Conservation (phyloP, 2,888 invertebrate species). For the Dinocampus coccinellae region DNA sequence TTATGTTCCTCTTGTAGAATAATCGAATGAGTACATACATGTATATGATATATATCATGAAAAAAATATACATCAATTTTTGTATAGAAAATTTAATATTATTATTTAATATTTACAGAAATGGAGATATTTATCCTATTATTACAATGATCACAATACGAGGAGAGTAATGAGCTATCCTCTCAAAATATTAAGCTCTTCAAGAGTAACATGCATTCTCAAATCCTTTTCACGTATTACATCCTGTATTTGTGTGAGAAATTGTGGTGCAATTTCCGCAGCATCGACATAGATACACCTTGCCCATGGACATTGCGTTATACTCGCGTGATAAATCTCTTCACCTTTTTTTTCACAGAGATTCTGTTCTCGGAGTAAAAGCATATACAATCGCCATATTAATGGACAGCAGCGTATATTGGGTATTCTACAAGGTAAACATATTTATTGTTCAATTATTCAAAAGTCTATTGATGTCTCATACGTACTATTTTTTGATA, state of each 20-base stretch:
- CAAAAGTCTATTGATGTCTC: background rate
- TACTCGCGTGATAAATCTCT: constrained; percentile 62
- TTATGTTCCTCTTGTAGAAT: constrained; percentile 1
- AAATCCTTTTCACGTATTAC: constrained; percentile 81
- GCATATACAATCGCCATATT: constrained; percentile 76
- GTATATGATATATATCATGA: background rate
- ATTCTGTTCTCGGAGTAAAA: constrained; percentile 71
- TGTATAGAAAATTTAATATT: background rate
- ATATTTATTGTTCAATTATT: background rate
- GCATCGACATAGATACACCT: constrained; percentile 76
- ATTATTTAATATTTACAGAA: constrained; percentile 4
- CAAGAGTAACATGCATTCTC: constrained; percentile 81
- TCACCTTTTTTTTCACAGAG: constrained; percentile 63
- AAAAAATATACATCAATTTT: too few species aligned
- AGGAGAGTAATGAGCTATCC: constrained; percentile 57
- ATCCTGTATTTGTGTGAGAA: constrained; percentile 77
- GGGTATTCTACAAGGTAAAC: constrained; percentile 45
- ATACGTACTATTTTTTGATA: background rate
- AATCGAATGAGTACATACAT: background rate
- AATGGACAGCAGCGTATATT: constrained; percentile 72
- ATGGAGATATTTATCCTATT: background rate
- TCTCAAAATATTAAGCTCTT: constrained; percentile 79
- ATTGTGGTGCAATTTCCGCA: constrained; percentile 74
- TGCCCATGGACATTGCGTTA: constrained; percentile 64
- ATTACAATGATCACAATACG: background rate